Evolutionary conservation across 2,888 invertebrate species (phyloP).

Genomic region (Lepidonotus clava): DNA sequence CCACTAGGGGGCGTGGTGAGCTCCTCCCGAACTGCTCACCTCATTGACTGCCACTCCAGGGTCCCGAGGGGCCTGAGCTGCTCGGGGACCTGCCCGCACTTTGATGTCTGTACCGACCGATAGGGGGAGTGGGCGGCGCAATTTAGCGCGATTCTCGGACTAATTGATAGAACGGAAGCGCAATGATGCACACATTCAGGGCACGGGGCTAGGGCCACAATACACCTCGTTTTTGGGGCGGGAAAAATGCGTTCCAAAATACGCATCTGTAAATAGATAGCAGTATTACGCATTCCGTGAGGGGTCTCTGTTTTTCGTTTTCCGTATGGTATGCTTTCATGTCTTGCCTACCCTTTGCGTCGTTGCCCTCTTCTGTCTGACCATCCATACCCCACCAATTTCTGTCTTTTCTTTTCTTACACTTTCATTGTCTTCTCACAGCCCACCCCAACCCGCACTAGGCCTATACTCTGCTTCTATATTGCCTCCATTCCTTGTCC

Average conservation of each 20-base stretch:
- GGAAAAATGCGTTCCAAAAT: not conserved
- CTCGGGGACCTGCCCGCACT: not conserved
- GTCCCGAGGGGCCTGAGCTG: not conserved
- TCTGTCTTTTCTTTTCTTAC: too few species aligned
- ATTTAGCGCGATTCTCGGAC: constrained; percentile 15
- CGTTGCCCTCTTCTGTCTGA: too few species aligned
- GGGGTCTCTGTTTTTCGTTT: too few species aligned
- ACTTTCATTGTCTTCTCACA: too few species aligned
- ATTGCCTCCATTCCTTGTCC: too few species aligned
- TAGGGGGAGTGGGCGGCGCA: not conserved
- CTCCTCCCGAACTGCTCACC: not conserved
- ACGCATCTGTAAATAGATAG: too few species aligned
- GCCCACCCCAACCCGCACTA: too few species aligned
- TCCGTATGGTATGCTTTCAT: too few species aligned
- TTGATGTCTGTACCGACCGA: not conserved
- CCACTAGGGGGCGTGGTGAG: constrained; percentile 10
- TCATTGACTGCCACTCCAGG: not conserved
- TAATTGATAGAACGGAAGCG: constrained; percentile 38
- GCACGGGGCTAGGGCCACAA: not conserved
- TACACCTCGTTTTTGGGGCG: not conserved
- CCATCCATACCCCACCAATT: too few species aligned
- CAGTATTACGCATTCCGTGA: too few species aligned
- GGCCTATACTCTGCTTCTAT: too few species aligned
- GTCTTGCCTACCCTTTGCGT: too few species aligned
- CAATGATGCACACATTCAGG: constrained; percentile 30